These are phyloP conservation scores for Leucosticte australis DNA, from an alignment of 2,113 vertebrate genomes.

Conservation along the genomic window DNA sequence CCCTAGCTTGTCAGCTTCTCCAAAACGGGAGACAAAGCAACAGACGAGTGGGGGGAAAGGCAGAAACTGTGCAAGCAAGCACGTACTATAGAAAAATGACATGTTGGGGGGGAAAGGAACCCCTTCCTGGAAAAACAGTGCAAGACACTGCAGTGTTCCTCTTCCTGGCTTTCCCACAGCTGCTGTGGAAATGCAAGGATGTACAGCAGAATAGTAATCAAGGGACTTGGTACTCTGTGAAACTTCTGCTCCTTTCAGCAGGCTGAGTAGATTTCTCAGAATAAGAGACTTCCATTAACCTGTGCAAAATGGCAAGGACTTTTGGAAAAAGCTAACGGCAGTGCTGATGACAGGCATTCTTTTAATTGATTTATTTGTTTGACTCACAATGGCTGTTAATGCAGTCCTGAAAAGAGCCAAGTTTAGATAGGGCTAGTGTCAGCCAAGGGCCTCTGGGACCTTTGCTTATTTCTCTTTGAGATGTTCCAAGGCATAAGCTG, in stretches of 20 bases:
- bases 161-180: not conserved
- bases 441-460: conserved; percentile 22
- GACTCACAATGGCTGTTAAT: not conserved
- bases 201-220: not conserved
- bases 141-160: not conserved
- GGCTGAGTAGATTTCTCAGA: not conserved
- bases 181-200: not conserved
- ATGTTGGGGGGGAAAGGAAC: not conserved
- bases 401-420: not conserved
- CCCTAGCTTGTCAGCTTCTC: not conserved
- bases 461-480: conserved; percentile 30
- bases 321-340: not conserved
- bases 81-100: not conserved
- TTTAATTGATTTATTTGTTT: conserved; percentile 22
- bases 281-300: not conserved
- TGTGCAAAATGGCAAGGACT: not conserved
- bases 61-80: not conserved
- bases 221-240: not conserved
- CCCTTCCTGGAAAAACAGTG: not conserved
- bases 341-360: not conserved
- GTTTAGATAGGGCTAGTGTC: conserved; percentile 11
- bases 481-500: not conserved
- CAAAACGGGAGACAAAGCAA: not conserved
- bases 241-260: not conserved
- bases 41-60: not conserved